phyloP scores from a whole-genome alignment of 2,113 vertebrate genomes.

The Lepus americanus region DNA sequence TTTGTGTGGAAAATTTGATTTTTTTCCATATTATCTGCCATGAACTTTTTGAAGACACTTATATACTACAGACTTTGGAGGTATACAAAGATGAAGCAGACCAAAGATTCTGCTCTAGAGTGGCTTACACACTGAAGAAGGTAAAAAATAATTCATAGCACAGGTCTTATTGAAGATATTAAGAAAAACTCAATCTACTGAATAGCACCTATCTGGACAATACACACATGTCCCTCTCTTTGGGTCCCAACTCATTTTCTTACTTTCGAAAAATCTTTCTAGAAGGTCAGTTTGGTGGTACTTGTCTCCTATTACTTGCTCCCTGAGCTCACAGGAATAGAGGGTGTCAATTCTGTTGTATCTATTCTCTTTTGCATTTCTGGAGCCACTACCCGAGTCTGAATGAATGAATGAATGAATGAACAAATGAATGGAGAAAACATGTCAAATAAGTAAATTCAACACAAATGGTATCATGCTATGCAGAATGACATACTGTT shows the following conservation, averaged over 20 bases:
- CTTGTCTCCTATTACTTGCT: background rate
- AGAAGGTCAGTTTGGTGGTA: background rate
- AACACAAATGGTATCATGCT: background rate
- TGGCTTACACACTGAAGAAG: background rate
- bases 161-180: background rate
- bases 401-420: background rate
- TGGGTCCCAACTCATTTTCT: background rate
- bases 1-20: too few species aligned
- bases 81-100: background rate
- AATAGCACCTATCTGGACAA: background rate
- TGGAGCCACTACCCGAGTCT: background rate
- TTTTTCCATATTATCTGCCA: too few species aligned
- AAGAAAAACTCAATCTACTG: background rate
- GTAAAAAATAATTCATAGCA: conserved; percentile 16
- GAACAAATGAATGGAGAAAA: conserved; percentile 22
- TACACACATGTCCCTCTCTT: background rate
- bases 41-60: too few species aligned
- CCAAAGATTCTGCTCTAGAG: background rate
- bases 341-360: conserved; percentile 28
- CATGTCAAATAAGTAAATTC: conserved; percentile 39
- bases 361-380: conserved; percentile 13
- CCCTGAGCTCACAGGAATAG: background rate
- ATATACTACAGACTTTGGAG: background rate
- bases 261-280: background rate
- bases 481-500: background rate